Conservation (phyloP, 1,140 invertebrate species). For the Leguminivora glycinivorella region DNA sequence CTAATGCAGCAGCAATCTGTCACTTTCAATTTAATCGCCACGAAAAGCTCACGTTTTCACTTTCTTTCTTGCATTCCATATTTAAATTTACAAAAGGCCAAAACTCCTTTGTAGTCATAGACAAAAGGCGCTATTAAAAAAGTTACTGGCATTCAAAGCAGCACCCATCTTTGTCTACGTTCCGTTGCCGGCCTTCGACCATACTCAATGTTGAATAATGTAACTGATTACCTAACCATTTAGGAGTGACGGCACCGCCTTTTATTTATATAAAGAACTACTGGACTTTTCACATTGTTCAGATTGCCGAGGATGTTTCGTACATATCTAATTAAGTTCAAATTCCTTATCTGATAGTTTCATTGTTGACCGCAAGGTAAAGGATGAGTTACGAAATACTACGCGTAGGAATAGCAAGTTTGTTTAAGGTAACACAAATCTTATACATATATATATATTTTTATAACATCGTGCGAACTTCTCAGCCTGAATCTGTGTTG, state of each 20-base stretch:
- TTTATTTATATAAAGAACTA: slow-evolving; percentile 16
- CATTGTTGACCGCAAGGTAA: slow-evolving; percentile 21
- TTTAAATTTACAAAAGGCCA: background rate
- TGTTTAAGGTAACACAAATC: background rate
- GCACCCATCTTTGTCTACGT: slow-evolving; percentile 27
- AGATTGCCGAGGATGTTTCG: background rate
- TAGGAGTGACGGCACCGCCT: slow-evolving; percentile 22
- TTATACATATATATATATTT: too few species aligned
- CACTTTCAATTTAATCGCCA: background rate
- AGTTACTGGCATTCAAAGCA: slow-evolving; percentile 24
- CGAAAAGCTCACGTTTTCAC: slow-evolving; percentile 17
- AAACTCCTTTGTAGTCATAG: background rate
- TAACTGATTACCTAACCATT: slow-evolving; percentile 25
- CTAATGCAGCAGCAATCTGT: background rate
- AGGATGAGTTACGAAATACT: slow-evolving; percentile 1
- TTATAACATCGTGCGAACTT: too few species aligned
- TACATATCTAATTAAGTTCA: slow-evolving; percentile 10
- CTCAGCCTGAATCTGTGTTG: too few species aligned
- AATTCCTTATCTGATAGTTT: slow-evolving; percentile 1
- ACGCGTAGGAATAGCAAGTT: slow-evolving; percentile 21
- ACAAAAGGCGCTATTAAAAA: slow-evolving; percentile 21
- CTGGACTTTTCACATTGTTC: slow-evolving; percentile 15
- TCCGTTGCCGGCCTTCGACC: slow-evolving; percentile 21
- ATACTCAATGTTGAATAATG: slow-evolving; percentile 29
- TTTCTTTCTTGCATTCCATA: background rate